A percentile compares a stretch with the other conserved stretches of the same genome.
These are phyloP conservation scores for Drosophila ercepeae DNA, from an alignment of 1,140 invertebrate species.

Conservation along the genomic window DNA sequence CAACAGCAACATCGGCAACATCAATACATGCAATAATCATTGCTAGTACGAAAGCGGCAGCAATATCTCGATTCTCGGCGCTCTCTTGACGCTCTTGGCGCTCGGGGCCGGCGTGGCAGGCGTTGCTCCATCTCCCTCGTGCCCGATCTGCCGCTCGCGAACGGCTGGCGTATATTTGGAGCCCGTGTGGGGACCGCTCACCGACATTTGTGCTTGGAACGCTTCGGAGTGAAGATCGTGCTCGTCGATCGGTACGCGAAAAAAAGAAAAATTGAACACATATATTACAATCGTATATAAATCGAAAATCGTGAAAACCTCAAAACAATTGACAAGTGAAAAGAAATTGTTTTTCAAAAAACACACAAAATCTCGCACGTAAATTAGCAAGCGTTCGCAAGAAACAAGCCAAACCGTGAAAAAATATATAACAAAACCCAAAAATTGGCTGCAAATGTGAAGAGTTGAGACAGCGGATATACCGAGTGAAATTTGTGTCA, in stretches of 20 bases:
- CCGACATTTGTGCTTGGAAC: slow-evolving; percentile 82
- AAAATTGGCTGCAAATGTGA: slow-evolving; percentile 48
- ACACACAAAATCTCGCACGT: slow-evolving; percentile 64
- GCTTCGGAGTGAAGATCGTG: slow-evolving; percentile 81
- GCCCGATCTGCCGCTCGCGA: background rate
- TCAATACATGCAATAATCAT: slow-evolving; percentile 20
- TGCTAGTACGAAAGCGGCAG: slow-evolving; percentile 19
- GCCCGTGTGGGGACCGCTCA: slow-evolving; percentile 50
- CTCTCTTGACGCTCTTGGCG: slow-evolving; percentile 47
- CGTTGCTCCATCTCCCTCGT: slow-evolving; percentile 18
- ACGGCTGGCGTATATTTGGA: slow-evolving; percentile 62
- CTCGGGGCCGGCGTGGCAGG: slow-evolving; percentile 26
- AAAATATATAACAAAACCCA: slow-evolving; percentile 21
- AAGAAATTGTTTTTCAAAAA: slow-evolving; percentile 59
- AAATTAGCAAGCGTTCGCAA: slow-evolving; percentile 80
- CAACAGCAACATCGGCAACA: slow-evolving; percentile 5
- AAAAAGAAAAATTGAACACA: background rate
- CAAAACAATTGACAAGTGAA: slow-evolving; percentile 36
- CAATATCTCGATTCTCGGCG: slow-evolving; percentile 38
- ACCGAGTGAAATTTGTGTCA: slow-evolving; percentile 70
- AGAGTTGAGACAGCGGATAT: slow-evolving; percentile 46
- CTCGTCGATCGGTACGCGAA: slow-evolving; percentile 60
- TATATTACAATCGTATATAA: no score
- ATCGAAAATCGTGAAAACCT: slow-evolving; percentile 13
- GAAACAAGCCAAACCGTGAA: slow-evolving; percentile 59